Evolutionary conservation across 2,888 invertebrate genomes (phyloP).

Genomic region (Oscheius sp.): DNA sequence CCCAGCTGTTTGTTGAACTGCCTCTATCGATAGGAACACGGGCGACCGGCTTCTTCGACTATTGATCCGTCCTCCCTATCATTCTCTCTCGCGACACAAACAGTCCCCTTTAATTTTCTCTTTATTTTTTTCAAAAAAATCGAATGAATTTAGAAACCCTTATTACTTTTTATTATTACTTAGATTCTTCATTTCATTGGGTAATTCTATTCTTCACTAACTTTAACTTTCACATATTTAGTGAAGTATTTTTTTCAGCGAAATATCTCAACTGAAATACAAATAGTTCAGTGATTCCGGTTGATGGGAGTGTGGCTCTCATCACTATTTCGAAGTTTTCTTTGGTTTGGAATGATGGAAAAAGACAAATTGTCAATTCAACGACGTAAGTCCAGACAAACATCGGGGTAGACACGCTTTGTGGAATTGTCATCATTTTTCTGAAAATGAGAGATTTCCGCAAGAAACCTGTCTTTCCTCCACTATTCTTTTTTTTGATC

Average conservation of each 20-base stretch:
- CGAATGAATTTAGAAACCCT: not conserved
- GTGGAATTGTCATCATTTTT: conserved; percentile 12
- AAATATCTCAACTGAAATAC: too few species aligned
- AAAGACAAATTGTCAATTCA: conserved; percentile 2
- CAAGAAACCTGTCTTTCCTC: not conserved
- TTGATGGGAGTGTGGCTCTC: conserved; percentile 20
- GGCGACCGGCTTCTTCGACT: conserved; percentile 12
- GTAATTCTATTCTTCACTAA: not conserved
- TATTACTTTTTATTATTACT: not conserved
- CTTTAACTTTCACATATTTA: not conserved
- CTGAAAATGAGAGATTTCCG: not conserved
- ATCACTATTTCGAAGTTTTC: not conserved
- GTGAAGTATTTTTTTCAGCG: too few species aligned
- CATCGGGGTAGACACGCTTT: conserved; percentile 15
- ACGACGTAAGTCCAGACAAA: conserved; percentile 14
- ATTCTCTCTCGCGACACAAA: not conserved
- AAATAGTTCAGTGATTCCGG: not conserved
- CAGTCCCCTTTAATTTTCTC: not conserved
- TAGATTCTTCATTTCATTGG: not conserved
- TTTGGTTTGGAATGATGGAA: conserved; percentile 17
- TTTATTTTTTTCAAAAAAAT: not conserved
- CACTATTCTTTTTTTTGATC: not conserved
- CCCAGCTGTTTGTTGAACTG: conserved; percentile 20
- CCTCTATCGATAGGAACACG: conserved; percentile 10
- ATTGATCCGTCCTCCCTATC: conserved; percentile 15